Evolutionary conservation across 1,140 invertebrate genomes (phyloP).

Genomic region (Steinernema khuongi): DNA sequence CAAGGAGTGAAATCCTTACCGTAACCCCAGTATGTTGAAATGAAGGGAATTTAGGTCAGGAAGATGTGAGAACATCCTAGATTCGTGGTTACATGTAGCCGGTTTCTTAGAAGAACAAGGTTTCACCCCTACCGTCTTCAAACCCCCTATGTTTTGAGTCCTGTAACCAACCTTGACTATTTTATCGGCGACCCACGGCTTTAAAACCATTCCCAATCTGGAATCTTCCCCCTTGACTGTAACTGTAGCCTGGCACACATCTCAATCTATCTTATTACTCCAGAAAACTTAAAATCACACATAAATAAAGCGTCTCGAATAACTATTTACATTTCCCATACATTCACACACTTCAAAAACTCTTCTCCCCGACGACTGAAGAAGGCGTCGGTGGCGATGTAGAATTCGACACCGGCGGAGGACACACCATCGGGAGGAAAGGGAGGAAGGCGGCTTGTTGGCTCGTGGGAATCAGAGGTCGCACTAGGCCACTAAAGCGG

Average conservation of each 20-base stretch:
- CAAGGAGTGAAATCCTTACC: no score
- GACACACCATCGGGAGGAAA: background rate
- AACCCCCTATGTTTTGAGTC: no score
- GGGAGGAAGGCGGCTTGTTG: background rate
- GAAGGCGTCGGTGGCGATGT: background rate
- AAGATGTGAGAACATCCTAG: no score
- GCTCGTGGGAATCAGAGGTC: background rate
- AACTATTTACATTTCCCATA: background rate
- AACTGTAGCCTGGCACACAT: background rate
- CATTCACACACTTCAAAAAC: background rate
- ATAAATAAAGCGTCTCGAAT: background rate
- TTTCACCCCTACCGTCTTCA: no score
- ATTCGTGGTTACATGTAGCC: no score
- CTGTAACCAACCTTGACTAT: no score
- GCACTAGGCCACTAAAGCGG: background rate
- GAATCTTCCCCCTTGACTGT: background rate
- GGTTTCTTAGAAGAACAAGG: no score
- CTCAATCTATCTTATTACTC: background rate
- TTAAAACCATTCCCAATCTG: no score
- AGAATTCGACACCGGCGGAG: background rate
- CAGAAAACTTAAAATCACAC: background rate
- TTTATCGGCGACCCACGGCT: no score
- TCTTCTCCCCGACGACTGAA: background rate
- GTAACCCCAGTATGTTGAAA: no score
- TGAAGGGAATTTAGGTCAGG: no score